phyloP scores from a whole-genome alignment of 2,797 vertebrate species.

The Eurystomus glaucurus region DNA sequence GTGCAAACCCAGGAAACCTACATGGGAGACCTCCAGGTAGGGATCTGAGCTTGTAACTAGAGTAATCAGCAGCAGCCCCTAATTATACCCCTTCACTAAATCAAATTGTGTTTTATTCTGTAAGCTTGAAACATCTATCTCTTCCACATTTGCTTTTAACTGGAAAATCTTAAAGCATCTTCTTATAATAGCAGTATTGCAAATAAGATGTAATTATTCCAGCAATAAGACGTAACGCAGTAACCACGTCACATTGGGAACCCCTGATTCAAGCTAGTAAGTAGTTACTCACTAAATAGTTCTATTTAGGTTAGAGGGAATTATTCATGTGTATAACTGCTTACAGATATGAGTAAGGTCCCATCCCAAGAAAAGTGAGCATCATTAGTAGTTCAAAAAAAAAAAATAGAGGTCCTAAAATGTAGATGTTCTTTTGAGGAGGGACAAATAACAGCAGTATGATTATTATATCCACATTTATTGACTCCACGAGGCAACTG shows the following conservation, averaged over 20 bases:
- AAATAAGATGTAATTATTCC: constrained; percentile 18
- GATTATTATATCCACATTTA: not conserved
- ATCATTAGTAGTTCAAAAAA: not conserved
- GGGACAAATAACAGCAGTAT: not conserved
- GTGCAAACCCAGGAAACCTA: not conserved
- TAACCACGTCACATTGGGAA: not conserved
- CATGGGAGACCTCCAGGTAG: not conserved
- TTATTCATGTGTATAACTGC: constrained; percentile 9
- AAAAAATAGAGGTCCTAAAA: not conserved
- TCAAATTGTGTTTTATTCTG: not conserved
- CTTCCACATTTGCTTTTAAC: not conserved
- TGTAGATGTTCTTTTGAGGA: not conserved
- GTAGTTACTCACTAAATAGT: constrained; percentile 3
- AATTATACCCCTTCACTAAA: not conserved
- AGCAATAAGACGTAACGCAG: too few species aligned
- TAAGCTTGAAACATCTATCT: not conserved
- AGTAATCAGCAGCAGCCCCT: not conserved
- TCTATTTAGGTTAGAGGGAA: not conserved
- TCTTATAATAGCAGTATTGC: not conserved
- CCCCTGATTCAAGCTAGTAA: not conserved
- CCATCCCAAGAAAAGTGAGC: not conserved
- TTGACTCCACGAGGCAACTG: not conserved
- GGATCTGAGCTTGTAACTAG: constrained; percentile 4
- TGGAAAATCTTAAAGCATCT: not conserved
- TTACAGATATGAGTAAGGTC: not conserved